Conservation (phyloP, 2,113 vertebrate species). For the Tachysurus vachellii region DNA sequence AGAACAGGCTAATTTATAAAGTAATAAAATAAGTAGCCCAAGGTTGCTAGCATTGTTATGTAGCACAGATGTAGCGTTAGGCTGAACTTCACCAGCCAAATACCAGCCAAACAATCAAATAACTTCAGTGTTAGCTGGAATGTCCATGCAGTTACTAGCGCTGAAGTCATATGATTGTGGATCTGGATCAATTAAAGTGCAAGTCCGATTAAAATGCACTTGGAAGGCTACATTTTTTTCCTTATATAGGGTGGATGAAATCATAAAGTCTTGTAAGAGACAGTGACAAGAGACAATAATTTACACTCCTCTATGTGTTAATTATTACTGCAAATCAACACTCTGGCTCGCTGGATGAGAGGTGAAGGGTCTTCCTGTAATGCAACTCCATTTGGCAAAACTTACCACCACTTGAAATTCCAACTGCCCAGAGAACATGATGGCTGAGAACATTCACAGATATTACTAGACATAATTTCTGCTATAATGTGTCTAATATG, state of each 20-base stretch:
- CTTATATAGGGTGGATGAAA: neutral
- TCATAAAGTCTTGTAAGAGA: conserved; percentile 8
- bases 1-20: conserved; percentile 25
- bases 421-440: neutral
- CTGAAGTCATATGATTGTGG: neutral
- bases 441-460: conserved; percentile 8
- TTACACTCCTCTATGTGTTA: too few relatives aligned
- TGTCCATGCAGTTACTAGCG: neutral
- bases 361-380: neutral
- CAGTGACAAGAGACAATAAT: neutral
- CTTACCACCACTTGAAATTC: neutral
- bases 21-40: conserved; percentile 16
- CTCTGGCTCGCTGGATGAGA: neutral
- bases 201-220: neutral
- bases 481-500: neutral
- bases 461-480: neutral
- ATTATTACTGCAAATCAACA: neutral
- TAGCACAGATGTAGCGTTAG: neutral
- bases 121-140: neutral
- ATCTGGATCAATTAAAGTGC: neutral
- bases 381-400: neutral
- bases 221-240: neutral
- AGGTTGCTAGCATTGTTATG: neutral
- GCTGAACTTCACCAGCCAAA: neutral
- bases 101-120: neutral